Evolutionary conservation across 2,113 vertebrate species (phyloP), one percentile per base, ranked within the genome.

Genomic region (Onychorhynchus coronatus): DNA sequence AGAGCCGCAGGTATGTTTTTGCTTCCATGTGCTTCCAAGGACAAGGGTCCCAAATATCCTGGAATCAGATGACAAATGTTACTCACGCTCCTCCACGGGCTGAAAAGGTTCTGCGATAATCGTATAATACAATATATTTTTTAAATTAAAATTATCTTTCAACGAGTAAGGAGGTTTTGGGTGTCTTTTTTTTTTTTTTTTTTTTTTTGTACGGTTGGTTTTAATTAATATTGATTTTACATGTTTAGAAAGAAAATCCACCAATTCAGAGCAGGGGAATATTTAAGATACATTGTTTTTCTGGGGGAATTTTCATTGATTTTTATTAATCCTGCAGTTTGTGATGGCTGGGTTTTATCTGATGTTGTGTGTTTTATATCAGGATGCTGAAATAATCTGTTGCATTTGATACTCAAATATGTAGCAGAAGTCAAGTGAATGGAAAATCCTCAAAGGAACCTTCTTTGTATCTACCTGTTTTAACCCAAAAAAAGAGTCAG

Each of bases 171-270:
- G 24, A 68, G 14, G 46, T n/a, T 52, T 52, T 9, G 25, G 17
- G 27, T 12, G 16, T 18, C 12, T 39, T 44, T 35, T 35, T 24
- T 35, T n/a, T 59, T 35, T 39, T 44, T 35, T 35, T 24, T 35
- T n/a, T 59, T 35, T 58, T 11, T 82, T 62, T 89, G 76, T 14
- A 77, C 2, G 1, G 28, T 44, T 62, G 20, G 7, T 86, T 95
- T 91, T 96, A 94, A 86, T 94, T 56, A 85, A 84, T 81, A 86
- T 63, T 46, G 35, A 86, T 92, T 92, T 86, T 70, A 49, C 31
- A 42, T 46, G 8, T 53, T 94, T 46, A 50, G 46, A 85, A 83
- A 93, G 55, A 67, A 93, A 94, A 77, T 59, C 47, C 65, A 74
- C 50, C 68, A 65, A 33, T 71, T 65, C 63, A 73, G 72, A 88